phyloP scores from a whole-genome alignment of 2,888 invertebrate species.

The Drosophila phalerata region DNA sequence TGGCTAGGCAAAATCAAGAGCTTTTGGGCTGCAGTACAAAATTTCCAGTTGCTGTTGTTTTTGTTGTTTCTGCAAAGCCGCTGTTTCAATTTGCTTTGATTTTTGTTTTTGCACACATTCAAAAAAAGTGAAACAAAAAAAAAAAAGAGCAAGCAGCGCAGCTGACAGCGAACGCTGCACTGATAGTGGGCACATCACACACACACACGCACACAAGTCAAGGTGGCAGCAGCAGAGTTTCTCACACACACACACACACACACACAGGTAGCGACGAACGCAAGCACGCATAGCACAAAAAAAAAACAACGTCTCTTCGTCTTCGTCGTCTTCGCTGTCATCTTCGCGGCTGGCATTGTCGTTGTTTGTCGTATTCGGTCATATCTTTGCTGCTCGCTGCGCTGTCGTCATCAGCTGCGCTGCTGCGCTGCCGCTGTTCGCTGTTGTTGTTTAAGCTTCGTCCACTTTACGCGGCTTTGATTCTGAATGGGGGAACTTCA shows the following conservation, averaged over 20 bases:
- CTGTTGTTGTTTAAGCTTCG: conserved; percentile 64
- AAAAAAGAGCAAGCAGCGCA: conserved; percentile 11
- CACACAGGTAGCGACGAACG: conserved; percentile 2
- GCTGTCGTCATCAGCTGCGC: conserved; percentile 62
- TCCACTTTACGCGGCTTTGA: conserved; percentile 75
- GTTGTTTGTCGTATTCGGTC: conserved; percentile 79
- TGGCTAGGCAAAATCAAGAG: conserved; percentile 29
- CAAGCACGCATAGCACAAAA: conserved; percentile 37
- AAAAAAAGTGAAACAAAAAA: too few relatives aligned
- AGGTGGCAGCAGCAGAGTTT: conserved; percentile 24
- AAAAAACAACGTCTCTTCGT: conserved; percentile 29
- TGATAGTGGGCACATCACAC: conserved; percentile 55
- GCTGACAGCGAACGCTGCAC: conserved; percentile 47
- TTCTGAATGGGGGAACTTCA: conserved; percentile 82
- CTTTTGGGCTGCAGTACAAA: conserved; percentile 11
- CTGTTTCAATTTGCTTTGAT: conserved; percentile 22
- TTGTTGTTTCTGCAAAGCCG: conserved; percentile 35
- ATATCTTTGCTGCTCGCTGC: conserved; percentile 67
- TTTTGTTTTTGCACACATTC: conserved; percentile 26
- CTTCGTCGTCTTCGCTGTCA: conserved; percentile 44
- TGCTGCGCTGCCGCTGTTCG: conserved; percentile 34
- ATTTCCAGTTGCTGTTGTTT: conserved; percentile 5
- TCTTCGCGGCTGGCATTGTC: conserved; percentile 25
- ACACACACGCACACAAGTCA: conserved; percentile 18
- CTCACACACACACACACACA: conserved; percentile 7